phyloP scores from a whole-genome alignment of 2,113 vertebrate species.

The Menidia beryllina region DNA sequence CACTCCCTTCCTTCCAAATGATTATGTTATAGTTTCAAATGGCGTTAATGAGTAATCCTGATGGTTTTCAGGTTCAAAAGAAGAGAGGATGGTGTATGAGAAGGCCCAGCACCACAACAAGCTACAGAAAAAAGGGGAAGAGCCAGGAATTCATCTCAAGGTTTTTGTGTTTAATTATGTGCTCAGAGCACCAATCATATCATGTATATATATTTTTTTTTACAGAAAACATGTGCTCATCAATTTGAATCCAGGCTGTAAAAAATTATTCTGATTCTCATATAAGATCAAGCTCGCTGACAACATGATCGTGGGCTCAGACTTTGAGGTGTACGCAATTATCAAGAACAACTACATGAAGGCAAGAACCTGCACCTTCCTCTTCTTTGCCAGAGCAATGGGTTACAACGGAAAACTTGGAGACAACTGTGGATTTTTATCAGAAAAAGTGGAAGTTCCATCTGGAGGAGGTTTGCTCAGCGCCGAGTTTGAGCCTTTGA shows the following conservation, averaged over 20 bases:
- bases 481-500: background rate
- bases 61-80: constrained; percentile 82
- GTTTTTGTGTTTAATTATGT: constrained; percentile 6
- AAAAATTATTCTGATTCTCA: background rate
- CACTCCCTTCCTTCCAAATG: too few relatives aligned
- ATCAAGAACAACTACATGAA: constrained; percentile 79
- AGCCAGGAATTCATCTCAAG: constrained; percentile 80
- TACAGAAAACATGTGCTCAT: too few relatives aligned
- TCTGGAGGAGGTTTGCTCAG: constrained; percentile 73
- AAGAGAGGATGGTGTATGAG: constrained; percentile 84
- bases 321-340: constrained; percentile 85
- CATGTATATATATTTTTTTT: too few relatives aligned
- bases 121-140: constrained; percentile 63
- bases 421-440: constrained; percentile 74
- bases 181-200: too few relatives aligned
- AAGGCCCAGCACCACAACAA: constrained; percentile 83
- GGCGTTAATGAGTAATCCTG: background rate
- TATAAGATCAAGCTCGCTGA: constrained; percentile 83
- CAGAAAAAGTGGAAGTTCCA: constrained; percentile 72
- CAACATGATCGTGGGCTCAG: constrained; percentile 83
- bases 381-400: constrained; percentile 79
- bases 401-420: constrained; percentile 83
- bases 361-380: constrained; percentile 73
- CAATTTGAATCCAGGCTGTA: too few relatives aligned
- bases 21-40: too few relatives aligned